Evolutionary conservation across 2,113 vertebrate genomes (phyloP).

Genomic region (Leuciscus idus): DNA sequence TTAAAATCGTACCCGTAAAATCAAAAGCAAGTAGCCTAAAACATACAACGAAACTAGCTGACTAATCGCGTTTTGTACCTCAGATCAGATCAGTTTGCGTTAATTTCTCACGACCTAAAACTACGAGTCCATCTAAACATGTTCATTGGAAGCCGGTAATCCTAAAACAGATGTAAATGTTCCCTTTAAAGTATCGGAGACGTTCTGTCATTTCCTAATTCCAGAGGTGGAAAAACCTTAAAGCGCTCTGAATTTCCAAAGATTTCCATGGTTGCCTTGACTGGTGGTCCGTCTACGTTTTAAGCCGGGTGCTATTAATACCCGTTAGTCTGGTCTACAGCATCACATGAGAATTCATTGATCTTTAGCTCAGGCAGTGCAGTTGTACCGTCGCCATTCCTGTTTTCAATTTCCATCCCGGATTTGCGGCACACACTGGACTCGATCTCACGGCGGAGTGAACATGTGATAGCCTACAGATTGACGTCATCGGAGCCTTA

Average conservation of each 20-base stretch:
- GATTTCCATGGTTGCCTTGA: constrained; percentile 64
- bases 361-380: background rate
- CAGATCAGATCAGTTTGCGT: background rate
- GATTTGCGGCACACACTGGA: too few species aligned
- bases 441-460: background rate
- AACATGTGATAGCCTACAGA: background rate
- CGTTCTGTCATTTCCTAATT: constrained; percentile 26
- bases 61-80: background rate
- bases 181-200: constrained; percentile 10
- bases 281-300: background rate
- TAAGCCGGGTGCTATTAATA: constrained; percentile 60
- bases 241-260: constrained; percentile 49
- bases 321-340: background rate
- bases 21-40: background rate
- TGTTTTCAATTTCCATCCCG: constrained; percentile 35
- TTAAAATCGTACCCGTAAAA: background rate
- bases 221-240: constrained; percentile 29
- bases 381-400: constrained; percentile 12
- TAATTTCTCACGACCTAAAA: background rate
- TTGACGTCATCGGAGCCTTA: constrained; percentile 4
- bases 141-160: background rate
- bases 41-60: background rate
- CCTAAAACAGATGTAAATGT: background rate
- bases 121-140: background rate
- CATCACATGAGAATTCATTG: constrained; percentile 29